A percentile compares a stretch with the other conserved stretches of the same genome.
These are phyloP conservation scores for Drusus annulatus DNA, from an alignment of 1,140 invertebrate species.

Conservation along the genomic window DNA sequence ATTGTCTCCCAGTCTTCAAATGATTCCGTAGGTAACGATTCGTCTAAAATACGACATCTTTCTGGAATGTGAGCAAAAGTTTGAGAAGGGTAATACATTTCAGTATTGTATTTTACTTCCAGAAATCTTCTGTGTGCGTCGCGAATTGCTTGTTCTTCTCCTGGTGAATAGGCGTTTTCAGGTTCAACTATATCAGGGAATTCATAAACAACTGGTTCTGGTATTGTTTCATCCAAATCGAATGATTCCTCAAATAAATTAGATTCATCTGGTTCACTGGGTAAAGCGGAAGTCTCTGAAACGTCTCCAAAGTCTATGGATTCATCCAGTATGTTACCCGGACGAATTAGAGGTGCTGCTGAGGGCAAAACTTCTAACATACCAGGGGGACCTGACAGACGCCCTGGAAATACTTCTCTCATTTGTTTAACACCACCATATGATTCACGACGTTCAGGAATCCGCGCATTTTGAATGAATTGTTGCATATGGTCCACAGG, in stretches of 20 bases:
- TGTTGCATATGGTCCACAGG: background rate
- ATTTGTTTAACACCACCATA: background rate
- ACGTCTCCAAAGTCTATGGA: constrained; percentile 23
- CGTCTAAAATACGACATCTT: background rate
- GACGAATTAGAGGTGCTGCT: background rate
- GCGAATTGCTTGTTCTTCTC: constrained; percentile 19
- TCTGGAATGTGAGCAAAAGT: background rate
- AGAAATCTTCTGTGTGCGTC: constrained; percentile 22
- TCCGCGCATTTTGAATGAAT: background rate
- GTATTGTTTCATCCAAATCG: constrained; percentile 6
- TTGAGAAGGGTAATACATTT: constrained; percentile 32
- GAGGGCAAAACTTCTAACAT: background rate
- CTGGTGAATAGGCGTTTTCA: constrained; percentile 4
- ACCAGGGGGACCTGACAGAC: constrained; percentile 19
- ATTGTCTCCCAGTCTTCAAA: background rate
- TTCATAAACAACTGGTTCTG: constrained; percentile 4
- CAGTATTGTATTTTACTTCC: constrained; percentile 16
- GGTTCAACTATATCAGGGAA: constrained; percentile 11
- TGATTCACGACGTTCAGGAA: constrained; percentile 4
- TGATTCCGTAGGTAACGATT: constrained; percentile 4
- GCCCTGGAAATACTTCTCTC: background rate
- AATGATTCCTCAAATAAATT: constrained; percentile 23
- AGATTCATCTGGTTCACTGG: background rate
- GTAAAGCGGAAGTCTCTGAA: background rate
- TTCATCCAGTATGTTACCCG: background rate